These are phyloP conservation scores for Apamea crenata DNA, from an alignment of 2,888 invertebrate species.

Conservation along the genomic window DNA sequence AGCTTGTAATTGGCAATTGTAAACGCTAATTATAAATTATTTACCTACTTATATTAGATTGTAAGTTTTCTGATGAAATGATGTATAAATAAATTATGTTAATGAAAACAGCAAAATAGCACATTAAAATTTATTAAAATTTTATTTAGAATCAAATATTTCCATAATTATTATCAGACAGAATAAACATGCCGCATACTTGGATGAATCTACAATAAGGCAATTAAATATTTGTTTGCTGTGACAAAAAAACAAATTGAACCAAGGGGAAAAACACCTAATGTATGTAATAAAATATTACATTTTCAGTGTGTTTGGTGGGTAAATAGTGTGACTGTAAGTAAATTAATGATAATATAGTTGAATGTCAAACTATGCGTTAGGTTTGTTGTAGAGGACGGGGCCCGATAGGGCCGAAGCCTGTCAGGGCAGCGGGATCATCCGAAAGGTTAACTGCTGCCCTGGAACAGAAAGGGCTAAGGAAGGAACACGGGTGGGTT, in stretches of 20 bases:
- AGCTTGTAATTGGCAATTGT: not conserved
- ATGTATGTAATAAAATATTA: constrained; percentile 8
- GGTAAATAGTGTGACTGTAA: not conserved
- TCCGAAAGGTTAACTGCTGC: too few species aligned
- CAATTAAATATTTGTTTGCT: constrained; percentile 12
- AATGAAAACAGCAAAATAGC: not conserved
- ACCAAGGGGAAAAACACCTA: not conserved
- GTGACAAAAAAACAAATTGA: constrained; percentile 26
- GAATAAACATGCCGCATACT: constrained; percentile 6
- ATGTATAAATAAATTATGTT: not conserved
- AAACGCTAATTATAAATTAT: not conserved
- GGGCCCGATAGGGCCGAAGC: too few species aligned
- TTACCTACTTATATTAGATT: not conserved
- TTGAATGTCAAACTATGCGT: not conserved
- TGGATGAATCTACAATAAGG: not conserved
- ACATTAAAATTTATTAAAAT: not conserved
- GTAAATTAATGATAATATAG: constrained; percentile 15
- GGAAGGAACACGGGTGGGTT: too few species aligned
- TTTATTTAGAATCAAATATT: not conserved
- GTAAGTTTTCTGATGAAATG: not conserved
- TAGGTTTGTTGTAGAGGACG: not conserved
- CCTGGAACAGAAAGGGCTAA: too few species aligned
- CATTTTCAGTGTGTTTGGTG: not conserved
- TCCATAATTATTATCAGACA: not conserved
- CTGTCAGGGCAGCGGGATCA: too few species aligned